Percentiles rank a stretch among this genome's conserved stretches.
Conservation (phyloP, 1,140 invertebrate species). For the Drosophila sp. region DNA sequence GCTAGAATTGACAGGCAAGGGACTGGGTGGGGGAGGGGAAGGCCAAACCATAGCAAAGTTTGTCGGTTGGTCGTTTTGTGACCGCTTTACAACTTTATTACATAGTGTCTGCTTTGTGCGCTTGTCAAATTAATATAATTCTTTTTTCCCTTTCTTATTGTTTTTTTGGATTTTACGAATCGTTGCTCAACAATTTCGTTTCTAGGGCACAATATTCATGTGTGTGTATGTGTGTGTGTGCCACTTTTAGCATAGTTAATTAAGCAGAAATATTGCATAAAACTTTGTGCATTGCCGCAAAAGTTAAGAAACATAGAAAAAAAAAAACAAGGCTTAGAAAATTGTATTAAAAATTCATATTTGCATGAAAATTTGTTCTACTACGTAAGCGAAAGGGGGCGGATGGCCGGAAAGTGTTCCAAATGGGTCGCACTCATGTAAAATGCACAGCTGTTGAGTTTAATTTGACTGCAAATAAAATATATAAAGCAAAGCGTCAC, state of each 20-base stretch:
- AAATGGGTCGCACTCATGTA: constrained; percentile 60
- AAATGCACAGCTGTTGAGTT: constrained; percentile 75
- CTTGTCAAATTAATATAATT: constrained; percentile 59
- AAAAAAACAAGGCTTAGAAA: constrained; percentile 25
- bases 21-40: constrained; percentile 9
- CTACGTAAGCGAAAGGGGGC: constrained; percentile 23
- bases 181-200: constrained; percentile 31
- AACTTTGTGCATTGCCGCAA: constrained; percentile 45
- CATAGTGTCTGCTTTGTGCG: constrained; percentile 8
- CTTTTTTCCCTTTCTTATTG: constrained; percentile 40
- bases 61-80: constrained; percentile 11
- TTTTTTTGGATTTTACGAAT: constrained; percentile 43
- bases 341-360: constrained; percentile 81
- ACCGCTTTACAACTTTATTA: constrained; percentile 25
- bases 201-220: constrained; percentile 25
- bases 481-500: constrained; percentile 61
- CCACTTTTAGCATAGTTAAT: constrained; percentile 64
- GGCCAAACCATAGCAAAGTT: constrained; percentile 36
- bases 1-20: neutral
- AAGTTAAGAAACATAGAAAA: constrained; percentile 45
- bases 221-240: constrained; percentile 34
- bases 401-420: neutral
- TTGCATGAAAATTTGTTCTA: constrained; percentile 70
- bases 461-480: constrained; percentile 82
- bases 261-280: constrained; percentile 66